These are phyloP conservation scores for Alitta virens DNA, from an alignment of 2,888 invertebrate genomes.

Conservation along the genomic window DNA sequence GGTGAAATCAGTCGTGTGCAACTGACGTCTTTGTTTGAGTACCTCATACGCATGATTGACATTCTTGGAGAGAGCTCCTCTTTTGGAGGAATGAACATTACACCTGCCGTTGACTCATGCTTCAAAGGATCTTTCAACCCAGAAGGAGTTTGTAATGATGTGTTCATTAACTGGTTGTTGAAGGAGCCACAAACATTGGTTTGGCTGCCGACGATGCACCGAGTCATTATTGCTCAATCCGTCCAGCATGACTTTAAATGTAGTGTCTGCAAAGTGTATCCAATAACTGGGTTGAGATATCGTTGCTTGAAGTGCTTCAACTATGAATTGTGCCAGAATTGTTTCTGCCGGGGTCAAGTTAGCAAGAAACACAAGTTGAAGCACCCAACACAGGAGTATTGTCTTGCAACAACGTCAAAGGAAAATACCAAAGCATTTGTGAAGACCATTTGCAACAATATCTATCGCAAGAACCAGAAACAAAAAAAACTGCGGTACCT, in stretches of 20 bases:
- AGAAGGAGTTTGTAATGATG: slow-evolving; percentile 67
- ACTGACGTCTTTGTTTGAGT: no score
- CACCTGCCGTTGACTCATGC: slow-evolving; percentile 71
- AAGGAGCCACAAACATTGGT: slow-evolving; percentile 65
- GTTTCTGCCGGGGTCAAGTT: slow-evolving; percentile 66
- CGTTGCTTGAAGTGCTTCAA: slow-evolving; percentile 67
- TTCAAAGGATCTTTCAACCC: slow-evolving; percentile 58
- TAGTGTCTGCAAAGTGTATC: slow-evolving; percentile 64
- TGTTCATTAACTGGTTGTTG: slow-evolving; percentile 71
- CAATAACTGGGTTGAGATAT: slow-evolving; percentile 63
- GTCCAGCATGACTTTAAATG: slow-evolving; percentile 65
- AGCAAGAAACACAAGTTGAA: slow-evolving; percentile 67
- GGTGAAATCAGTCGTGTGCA: no score
- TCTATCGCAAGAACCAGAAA: slow-evolving; percentile 42
- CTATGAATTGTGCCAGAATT: slow-evolving; percentile 69
- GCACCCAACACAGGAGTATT: slow-evolving; percentile 69
- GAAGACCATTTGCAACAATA: slow-evolving; percentile 56
- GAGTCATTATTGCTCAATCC: slow-evolving; percentile 64
- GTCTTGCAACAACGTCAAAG: slow-evolving; percentile 54
- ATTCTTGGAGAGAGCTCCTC: slow-evolving; percentile 58
- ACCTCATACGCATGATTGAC: slow-evolving; percentile 46
- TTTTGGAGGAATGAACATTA: slow-evolving; percentile 66
- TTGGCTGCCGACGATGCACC: slow-evolving; percentile 68
- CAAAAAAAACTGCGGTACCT: slow-evolving; percentile 46
- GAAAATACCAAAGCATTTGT: slow-evolving; percentile 57